Evolutionary conservation across 2,888 invertebrate species (phyloP).

Genomic region (Sphaerophoria rueppellii): DNA sequence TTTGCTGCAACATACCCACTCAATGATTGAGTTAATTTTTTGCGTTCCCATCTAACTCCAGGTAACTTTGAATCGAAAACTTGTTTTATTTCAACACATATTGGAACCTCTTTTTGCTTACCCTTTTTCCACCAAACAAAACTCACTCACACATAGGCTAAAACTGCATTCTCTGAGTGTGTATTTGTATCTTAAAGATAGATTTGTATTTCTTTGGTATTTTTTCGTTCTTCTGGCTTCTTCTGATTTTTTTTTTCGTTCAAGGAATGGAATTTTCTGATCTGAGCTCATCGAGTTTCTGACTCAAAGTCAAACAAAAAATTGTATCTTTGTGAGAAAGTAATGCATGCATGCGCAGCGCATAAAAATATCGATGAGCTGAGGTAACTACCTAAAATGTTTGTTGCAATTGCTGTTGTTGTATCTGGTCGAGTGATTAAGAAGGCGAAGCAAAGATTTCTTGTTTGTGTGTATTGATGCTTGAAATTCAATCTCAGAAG

Average conservation of each 20-base stretch:
- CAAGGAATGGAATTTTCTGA: slow-evolving; percentile 52
- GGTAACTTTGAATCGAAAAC: slow-evolving; percentile 63
- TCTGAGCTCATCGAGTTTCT: slow-evolving; percentile 58
- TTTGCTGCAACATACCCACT: slow-evolving; percentile 51
- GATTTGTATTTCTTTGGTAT: slow-evolving; percentile 34
- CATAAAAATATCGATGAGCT: background rate
- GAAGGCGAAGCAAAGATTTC: background rate
- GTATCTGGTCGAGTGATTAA: background rate
- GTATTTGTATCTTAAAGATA: slow-evolving; percentile 41
- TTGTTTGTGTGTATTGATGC: slow-evolving; percentile 23
- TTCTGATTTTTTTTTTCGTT: slow-evolving; percentile 39
- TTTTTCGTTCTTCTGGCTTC: slow-evolving; percentile 22
- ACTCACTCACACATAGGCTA: slow-evolving; percentile 5
- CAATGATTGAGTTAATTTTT: slow-evolving; percentile 61
- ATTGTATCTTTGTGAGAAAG: slow-evolving; percentile 70
- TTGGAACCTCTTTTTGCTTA: slow-evolving; percentile 35
- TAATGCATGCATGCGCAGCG: slow-evolving; percentile 70
- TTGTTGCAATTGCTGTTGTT: background rate
- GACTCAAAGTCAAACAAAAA: slow-evolving; percentile 53
- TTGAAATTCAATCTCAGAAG: slow-evolving; percentile 71
- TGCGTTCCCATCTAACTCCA: slow-evolving; percentile 40
- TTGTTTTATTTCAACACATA: slow-evolving; percentile 38
- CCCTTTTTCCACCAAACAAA: slow-evolving; percentile 55
- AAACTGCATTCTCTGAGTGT: slow-evolving; percentile 16
- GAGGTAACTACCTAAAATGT: background rate